phyloP scores from a whole-genome alignment of 2,888 invertebrate species.

The Amorpha juglandis region DNA sequence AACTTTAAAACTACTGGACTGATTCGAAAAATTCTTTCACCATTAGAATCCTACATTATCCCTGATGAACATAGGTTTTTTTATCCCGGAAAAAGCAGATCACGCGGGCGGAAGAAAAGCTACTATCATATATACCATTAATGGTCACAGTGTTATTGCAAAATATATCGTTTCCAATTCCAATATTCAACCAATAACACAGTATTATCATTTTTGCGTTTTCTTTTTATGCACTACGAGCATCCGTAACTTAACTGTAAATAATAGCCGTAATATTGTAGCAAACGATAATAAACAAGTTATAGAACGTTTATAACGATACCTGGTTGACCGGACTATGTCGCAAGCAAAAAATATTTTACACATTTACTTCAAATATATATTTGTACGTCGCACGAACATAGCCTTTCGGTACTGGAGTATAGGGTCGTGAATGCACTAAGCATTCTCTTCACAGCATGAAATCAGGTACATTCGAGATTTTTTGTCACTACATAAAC shows the following conservation, averaged over 20 bases:
- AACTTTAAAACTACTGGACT: too few species aligned
- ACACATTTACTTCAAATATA: neutral
- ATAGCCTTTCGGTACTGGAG: neutral
- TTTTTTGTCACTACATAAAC: constrained; percentile 17
- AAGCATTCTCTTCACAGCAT: neutral
- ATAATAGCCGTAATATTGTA: constrained; percentile 17
- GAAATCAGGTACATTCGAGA: neutral
- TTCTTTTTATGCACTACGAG: neutral
- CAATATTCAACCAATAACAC: neutral
- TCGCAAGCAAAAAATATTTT: neutral
- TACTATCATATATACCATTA: neutral
- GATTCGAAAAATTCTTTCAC: too few species aligned
- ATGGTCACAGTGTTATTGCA: neutral
- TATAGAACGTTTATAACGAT: constrained; percentile 13
- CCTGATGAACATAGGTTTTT: too few species aligned
- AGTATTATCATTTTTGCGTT: constrained; percentile 1
- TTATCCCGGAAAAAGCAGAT: too few species aligned
- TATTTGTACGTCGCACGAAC: neutral
- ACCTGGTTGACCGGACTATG: constrained; percentile 13
- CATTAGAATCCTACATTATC: too few species aligned
- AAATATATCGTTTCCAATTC: neutral
- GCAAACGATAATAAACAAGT: constrained; percentile 9
- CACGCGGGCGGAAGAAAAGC: too few species aligned
- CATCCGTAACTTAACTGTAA: constrained; percentile 2
- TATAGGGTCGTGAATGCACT: neutral